Conservation (phyloP, 1,140 invertebrate genomes). For the Sesamia nonagrioides region DNA sequence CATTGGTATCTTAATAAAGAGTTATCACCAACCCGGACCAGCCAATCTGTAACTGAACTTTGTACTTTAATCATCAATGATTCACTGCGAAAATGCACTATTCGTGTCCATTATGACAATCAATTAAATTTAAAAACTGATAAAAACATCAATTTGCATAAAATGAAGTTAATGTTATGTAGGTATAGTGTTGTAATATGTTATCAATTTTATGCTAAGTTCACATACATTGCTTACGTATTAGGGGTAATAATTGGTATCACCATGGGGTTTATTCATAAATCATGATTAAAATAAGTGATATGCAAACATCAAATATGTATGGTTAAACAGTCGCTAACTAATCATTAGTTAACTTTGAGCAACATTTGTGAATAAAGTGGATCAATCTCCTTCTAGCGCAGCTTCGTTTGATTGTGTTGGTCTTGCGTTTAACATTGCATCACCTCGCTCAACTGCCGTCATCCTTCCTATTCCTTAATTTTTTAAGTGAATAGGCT, state of each 20-base stretch:
- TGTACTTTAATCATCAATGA: slow-evolving; percentile 12
- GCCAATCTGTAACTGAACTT: slow-evolving; percentile 21
- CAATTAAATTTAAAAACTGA: not conserved
- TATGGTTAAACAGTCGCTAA: too few relatives aligned
- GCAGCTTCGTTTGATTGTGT: too few relatives aligned
- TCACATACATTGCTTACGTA: not conserved
- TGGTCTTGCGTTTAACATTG: too few relatives aligned
- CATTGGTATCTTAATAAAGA: not conserved
- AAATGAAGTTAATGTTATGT: not conserved
- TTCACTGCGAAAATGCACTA: not conserved
- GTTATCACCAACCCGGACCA: not conserved
- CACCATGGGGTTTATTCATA: too few relatives aligned
- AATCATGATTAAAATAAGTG: too few relatives aligned
- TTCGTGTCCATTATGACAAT: slow-evolving; percentile 2
- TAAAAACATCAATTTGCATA: not conserved
- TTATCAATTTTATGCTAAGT: not conserved
- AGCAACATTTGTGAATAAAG: too few relatives aligned
- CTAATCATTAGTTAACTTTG: too few relatives aligned
- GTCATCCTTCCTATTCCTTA: too few relatives aligned
- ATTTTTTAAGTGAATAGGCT: too few relatives aligned
- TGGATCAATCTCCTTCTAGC: too few relatives aligned
- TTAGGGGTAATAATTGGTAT: not conserved
- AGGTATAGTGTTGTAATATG: not conserved
- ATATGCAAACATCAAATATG: too few relatives aligned
- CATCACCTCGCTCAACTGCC: too few relatives aligned